Base-by-base conservation (phyloP, 2,113 vertebrate genomes). In the Hepsetus odoe region DNA sequence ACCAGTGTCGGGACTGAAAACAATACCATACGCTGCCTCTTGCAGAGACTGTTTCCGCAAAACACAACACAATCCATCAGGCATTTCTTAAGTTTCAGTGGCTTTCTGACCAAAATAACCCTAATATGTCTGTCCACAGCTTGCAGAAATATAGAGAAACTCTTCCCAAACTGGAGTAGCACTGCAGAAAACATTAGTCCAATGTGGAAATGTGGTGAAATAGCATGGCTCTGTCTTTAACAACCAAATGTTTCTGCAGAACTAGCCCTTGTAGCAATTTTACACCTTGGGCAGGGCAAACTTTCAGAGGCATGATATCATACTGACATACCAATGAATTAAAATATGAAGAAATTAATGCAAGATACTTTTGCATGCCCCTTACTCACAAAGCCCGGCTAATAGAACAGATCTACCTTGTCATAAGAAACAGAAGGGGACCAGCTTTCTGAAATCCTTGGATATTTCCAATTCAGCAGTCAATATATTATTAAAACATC, bases 161-260 rank as follows among this genome's bases (percentile, higher is more conserved):
- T 72, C 70, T 64, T 53, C 44, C 20, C 46, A 26, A 55, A 5
- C 35, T 38, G 38, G 30, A 72, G 68, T 77, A 59, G 72, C 12
- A 18, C 58, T 35, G 53, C 20, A 32, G 38, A 59, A 72, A 59
- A 70, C 30, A 74, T 62, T 49, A 40, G 32, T 20, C n/a, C 16
- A 77, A 77, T 72, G 68, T 81, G 80, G 74, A 77, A 81, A 76
- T 65, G 79, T 65, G 79, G 24, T 70, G 40, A 73, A 74, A 68
- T 38, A 66, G 30, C 20, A 46, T 49, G 74, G 32, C 22, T 65
- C 61, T 33, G 28, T 18, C 62, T 73, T 72, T 42, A 32, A 30
- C 30, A 32, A 35, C n/a, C n/a, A 72, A 65, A 32, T 22, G 13
- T 16, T 51, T 22, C 67, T 65, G 35, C 28, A 10, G 12, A 33